Base-by-base conservation (phyloP, 2,797 vertebrate species). In the Taeniopygia guttata region DNA sequence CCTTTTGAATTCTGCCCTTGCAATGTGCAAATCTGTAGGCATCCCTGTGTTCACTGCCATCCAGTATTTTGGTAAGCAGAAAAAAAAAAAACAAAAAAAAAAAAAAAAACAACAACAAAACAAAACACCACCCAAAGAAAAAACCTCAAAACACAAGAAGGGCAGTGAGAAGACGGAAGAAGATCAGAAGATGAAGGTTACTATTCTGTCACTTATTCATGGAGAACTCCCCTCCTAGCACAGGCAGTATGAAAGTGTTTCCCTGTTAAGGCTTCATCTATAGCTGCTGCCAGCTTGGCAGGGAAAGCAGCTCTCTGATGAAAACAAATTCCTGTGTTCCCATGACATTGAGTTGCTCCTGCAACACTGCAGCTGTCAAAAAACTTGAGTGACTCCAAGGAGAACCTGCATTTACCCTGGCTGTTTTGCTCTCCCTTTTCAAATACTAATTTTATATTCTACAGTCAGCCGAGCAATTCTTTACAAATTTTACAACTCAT, bases 251-350 rank as follows among this genome's bases (percentile, higher is more conserved):
- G 34, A 89, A 93, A 87, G 21, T 84, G 43, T 67, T 79, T 91
- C 70, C 66, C 49, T 93, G 48, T 84, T 94, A 91, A 86, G 63
- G 13, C 21, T 94, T 86, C 67, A 79, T 64, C 59, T 74, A 11
- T 26, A 90, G 66, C 73, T 84, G 83, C 90, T 94, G 93, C 94
- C 90, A 94, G 87, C 46, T 91, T 94, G 83, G 83, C 91, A 96
- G 62, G 51, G 59, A 95, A 93, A 91, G 38, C 66, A 77, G 6
- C 32, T 72, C 64, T 74, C 76, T 8, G 52, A 84, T 51, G 88
- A 88, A 87, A 94, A 94, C 82, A 79, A 90, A 94, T 62, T 91
- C 83, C 79, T 10, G 3, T 38, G 58, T 78, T 94, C 80, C 85
- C 62, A 85, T 90, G 88, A 81, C 80, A 83, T 10, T 34, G 78